These are phyloP conservation scores for Philhelius pedissequus DNA, from an alignment of 2,888 invertebrate species.

Conservation along the genomic window DNA sequence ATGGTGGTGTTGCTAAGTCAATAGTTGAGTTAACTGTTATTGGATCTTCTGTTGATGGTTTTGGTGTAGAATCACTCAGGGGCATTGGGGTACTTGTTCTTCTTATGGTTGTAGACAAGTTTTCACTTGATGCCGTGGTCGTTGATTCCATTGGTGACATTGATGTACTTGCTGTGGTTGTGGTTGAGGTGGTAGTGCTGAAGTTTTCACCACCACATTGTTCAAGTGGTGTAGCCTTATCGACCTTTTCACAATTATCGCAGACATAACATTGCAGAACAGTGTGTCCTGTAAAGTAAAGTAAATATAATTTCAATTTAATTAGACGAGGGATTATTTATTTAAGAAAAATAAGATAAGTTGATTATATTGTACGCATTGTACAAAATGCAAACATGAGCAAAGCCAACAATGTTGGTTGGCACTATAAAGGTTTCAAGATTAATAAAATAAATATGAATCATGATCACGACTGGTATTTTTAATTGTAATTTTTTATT, in stretches of 20 bases:
- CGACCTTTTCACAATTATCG: constrained; percentile 72
- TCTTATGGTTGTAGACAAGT: constrained; percentile 33
- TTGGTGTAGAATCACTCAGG: constrained; percentile 31
- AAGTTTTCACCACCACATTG: constrained; percentile 72
- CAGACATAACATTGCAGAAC: constrained; percentile 76
- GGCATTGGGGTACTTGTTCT: constrained; percentile 19
- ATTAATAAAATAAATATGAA: background rate
- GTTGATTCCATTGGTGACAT: constrained; percentile 37
- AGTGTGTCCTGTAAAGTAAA: constrained; percentile 52
- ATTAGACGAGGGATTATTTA: background rate
- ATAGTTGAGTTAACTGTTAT: constrained; percentile 13
- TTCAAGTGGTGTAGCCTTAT: constrained; percentile 71
- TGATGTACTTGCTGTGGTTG: constrained; percentile 31
- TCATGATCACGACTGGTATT: background rate
- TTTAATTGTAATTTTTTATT: background rate
- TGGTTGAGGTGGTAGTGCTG: constrained; percentile 5
- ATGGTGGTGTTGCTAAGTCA: constrained; percentile 68
- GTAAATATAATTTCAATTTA: background rate
- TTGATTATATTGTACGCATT: background rate
- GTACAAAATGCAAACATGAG: too few species aligned
- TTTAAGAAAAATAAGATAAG: background rate
- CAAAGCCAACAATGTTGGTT: background rate
- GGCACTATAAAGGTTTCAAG: background rate
- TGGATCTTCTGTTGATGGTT: constrained; percentile 23
- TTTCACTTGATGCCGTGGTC: constrained; percentile 43